These are phyloP conservation scores for Lontra canadensis DNA, from an alignment of 2,113 vertebrate species.

Conservation along the genomic window DNA sequence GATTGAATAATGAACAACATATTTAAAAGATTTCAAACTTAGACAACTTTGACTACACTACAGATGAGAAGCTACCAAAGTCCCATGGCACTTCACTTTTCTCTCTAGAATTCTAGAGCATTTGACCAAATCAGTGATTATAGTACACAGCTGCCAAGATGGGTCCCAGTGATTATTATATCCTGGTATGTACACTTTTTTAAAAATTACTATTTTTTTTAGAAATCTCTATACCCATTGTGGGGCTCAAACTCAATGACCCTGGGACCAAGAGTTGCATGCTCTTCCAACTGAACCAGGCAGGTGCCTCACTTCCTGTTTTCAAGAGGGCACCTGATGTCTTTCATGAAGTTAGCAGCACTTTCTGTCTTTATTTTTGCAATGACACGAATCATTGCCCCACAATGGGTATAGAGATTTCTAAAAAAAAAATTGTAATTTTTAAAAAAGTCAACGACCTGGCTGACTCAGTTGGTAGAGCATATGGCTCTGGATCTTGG, in stretches of 20 bases:
- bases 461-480: neutral
- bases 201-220: neutral
- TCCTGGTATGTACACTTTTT: neutral
- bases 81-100: neutral
- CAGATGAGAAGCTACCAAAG: neutral
- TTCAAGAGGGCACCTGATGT: neutral
- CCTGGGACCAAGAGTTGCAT: neutral
- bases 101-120: neutral
- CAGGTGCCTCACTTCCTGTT: neutral
- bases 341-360: neutral
- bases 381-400: no score
- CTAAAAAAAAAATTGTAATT: no score
- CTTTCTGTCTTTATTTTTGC: neutral
- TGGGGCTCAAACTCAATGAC: neutral
- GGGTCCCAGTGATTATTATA: neutral
- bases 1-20: no score
- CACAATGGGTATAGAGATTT: no score
- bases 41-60: neutral
- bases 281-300: neutral
- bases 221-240: neutral
- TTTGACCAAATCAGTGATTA: neutral
- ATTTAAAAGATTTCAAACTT: conserved; percentile 17
- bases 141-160: neutral
- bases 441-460: no score
- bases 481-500: neutral